A percentile compares a stretch with the other conserved stretches of the same genome.
These are phyloP conservation scores for Telmatochromis brichardi DNA, from an alignment of 2,113 vertebrate genomes.

Conservation along the genomic window DNA sequence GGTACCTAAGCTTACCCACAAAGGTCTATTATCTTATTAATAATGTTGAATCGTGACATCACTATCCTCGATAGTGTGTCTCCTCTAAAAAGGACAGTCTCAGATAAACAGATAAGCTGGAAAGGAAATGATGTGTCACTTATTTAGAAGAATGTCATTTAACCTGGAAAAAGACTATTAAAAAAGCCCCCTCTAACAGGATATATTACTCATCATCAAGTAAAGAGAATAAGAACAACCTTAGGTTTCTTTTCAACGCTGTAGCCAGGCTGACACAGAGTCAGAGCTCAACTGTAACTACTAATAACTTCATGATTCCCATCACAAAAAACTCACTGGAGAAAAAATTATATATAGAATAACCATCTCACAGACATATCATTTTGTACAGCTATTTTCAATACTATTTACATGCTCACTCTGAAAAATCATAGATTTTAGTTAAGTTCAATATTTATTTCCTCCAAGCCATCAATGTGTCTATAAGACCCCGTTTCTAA, in stretches of 20 bases:
- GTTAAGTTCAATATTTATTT: background rate
- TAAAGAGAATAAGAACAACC: background rate
- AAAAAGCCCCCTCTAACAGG: accelerated
- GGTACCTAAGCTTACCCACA: background rate
- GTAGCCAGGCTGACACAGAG: background rate
- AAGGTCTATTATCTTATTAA: background rate
- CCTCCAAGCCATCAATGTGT: background rate
- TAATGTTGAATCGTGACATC: background rate
- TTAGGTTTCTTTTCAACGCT: background rate
- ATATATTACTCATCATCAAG: background rate
- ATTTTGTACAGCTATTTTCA: background rate
- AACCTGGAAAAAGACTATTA: accelerated
- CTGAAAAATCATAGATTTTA: background rate
- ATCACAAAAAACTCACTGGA: background rate
- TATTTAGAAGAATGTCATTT: background rate
- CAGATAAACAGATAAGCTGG: background rate
- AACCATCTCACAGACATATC: background rate
- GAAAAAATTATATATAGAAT: accelerated
- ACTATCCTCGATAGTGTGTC: background rate
- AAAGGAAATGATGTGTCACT: background rate
- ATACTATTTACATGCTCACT: background rate
- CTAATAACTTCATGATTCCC: background rate
- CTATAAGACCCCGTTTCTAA: background rate
- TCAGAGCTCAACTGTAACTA: background rate
- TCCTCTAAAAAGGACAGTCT: background rate